Percentiles rank a stretch among this genome's conserved stretches.
Evolutionary conservation across 1,140 invertebrate species (phyloP).

Genomic region (Dendrolimus punctatus): DNA sequence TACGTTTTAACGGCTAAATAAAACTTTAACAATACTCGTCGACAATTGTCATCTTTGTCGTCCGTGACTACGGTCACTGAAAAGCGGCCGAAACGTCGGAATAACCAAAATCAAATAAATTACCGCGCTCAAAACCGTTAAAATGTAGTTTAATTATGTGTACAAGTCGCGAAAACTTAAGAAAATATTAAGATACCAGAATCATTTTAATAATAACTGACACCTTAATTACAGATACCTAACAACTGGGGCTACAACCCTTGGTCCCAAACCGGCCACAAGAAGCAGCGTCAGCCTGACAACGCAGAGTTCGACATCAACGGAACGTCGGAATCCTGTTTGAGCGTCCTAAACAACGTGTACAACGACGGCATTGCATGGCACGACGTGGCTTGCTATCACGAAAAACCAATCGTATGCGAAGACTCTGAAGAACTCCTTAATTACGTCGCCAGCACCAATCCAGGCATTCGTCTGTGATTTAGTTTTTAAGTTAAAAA

Average conservation of each 20-base stretch:
- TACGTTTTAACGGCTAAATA: too few relatives aligned
- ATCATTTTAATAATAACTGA: background rate
- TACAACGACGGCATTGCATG: constrained; percentile 93
- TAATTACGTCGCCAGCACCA: constrained; percentile 86
- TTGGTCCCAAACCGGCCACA: constrained; percentile 92
- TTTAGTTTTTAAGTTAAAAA: constrained; percentile 3
- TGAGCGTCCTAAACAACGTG: constrained; percentile 90
- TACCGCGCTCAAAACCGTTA: too few relatives aligned
- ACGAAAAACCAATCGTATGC: constrained; percentile 91
- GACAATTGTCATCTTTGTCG: too few relatives aligned
- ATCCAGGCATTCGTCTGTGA: constrained; percentile 83
- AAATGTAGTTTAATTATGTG: too few relatives aligned
- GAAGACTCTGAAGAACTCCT: constrained; percentile 91
- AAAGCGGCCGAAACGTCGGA: too few relatives aligned
- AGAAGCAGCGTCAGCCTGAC: constrained; percentile 89
- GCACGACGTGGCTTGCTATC: constrained; percentile 95
- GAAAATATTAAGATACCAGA: too few relatives aligned
- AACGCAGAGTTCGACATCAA: constrained; percentile 95
- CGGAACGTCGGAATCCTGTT: constrained; percentile 87
- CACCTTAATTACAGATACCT: constrained; percentile 59
- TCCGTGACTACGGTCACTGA: too few relatives aligned
- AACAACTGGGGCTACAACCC: constrained; percentile 84
- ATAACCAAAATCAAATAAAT: too few relatives aligned
- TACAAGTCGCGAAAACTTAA: too few relatives aligned
- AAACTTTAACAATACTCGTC: too few relatives aligned